These are phyloP conservation scores for Kobus ellipsiprymnus DNA, from an alignment of 2,113 vertebrate genomes.

Conservation along the genomic window DNA sequence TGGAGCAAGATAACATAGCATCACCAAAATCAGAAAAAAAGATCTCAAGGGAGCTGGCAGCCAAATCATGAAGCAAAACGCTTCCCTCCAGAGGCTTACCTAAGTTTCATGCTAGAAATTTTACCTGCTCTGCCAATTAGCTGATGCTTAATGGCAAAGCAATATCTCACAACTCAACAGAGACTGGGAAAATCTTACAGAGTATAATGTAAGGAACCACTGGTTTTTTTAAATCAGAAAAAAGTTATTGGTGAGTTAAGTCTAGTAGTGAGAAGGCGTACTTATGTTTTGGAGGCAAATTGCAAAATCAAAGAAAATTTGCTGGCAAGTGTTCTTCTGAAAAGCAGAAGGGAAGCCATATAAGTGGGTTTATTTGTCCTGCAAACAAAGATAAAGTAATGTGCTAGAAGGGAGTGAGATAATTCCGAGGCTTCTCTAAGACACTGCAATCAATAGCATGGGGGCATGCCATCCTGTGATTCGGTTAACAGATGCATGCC, in stretches of 20 bases:
- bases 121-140: background rate
- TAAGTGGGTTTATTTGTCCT: background rate
- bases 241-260: background rate
- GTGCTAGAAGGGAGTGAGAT: background rate
- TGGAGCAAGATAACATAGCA: conserved; percentile 31
- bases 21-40: conserved; percentile 26
- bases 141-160: background rate
- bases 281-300: background rate
- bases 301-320: background rate
- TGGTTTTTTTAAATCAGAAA: background rate
- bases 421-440: background rate
- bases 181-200: background rate
- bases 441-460: background rate
- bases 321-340: background rate
- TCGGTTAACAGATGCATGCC: background rate
- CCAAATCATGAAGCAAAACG: background rate
- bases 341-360: background rate
- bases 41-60: background rate
- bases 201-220: background rate
- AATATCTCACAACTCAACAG: background rate
- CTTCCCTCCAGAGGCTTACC: background rate
- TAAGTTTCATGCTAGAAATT: background rate
- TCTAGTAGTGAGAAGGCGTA: background rate
- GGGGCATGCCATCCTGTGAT: background rate
- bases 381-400: background rate